A percentile compares a stretch with the other conserved stretches of the same genome.
Conservation (phyloP, 2,888 invertebrate species). For the Drosophila phalerata region DNA sequence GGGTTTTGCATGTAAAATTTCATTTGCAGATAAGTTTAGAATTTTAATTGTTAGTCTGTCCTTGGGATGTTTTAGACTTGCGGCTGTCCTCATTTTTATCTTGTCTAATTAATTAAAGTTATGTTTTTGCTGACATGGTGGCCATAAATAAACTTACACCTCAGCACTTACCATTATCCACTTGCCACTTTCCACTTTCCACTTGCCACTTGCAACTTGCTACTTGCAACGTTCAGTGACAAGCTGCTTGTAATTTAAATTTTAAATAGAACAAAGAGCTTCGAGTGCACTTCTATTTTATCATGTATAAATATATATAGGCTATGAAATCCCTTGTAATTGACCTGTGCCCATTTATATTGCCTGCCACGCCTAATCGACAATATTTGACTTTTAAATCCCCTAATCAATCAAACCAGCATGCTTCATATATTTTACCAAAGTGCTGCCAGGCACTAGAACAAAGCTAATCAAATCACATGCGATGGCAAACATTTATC, state of each 20-base stretch:
- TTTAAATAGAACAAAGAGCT: slow-evolving; percentile 32
- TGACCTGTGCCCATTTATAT: slow-evolving; percentile 36
- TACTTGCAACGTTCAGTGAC: background rate
- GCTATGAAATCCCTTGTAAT: slow-evolving; percentile 7
- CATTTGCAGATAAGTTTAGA: slow-evolving; percentile 55
- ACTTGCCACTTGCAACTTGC: slow-evolving; percentile 8
- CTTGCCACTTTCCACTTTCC: slow-evolving; percentile 5
- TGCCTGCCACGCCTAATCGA: slow-evolving; percentile 58
- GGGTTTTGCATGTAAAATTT: slow-evolving; percentile 46
- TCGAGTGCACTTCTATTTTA: slow-evolving; percentile 16
- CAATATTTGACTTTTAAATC: slow-evolving; percentile 75
- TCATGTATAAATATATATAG: background rate
- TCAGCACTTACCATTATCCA: slow-evolving; percentile 18
- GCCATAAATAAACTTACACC: slow-evolving; percentile 64
- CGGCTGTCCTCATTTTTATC: slow-evolving; percentile 47
- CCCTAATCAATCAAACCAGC: slow-evolving; percentile 67
- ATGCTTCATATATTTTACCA: slow-evolving; percentile 46
- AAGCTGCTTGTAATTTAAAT: slow-evolving; percentile 51
- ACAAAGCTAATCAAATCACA: slow-evolving; percentile 74
- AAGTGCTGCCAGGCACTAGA: slow-evolving; percentile 46
- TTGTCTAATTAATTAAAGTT: slow-evolving; percentile 75
- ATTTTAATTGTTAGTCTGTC: slow-evolving; percentile 47
- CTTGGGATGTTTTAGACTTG: slow-evolving; percentile 4
- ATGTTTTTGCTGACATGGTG: slow-evolving; percentile 65
- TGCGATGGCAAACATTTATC: slow-evolving; percentile 70